Percentiles rank a stretch among this genome's conserved stretches.
Evolutionary conservation across 1,140 invertebrate species (phyloP).

Genomic region (Ips nitidus): DNA sequence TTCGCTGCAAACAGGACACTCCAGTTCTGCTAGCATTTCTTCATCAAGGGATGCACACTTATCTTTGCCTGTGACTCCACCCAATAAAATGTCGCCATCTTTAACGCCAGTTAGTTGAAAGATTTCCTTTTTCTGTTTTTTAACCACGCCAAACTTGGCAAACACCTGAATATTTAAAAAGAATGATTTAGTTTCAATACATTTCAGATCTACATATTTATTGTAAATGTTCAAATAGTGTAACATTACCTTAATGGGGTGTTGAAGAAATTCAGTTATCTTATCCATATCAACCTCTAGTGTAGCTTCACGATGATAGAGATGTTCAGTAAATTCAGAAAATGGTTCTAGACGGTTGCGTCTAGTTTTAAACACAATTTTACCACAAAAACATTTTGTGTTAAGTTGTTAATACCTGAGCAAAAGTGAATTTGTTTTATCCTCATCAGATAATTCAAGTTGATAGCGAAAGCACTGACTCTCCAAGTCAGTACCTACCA

Average conservation of each 20-base stretch:
- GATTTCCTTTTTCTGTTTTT: constrained; percentile 36
- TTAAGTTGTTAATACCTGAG: constrained; percentile 18
- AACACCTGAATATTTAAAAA: constrained; percentile 8
- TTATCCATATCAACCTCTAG: constrained; percentile 24
- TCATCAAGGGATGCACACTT: constrained; percentile 21
- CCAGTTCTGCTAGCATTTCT: constrained; percentile 54
- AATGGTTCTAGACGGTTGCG: constrained; percentile 24
- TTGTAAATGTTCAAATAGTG: neutral
- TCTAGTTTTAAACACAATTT: constrained; percentile 1
- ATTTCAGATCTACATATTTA: no score
- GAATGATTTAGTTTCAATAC: neutral
- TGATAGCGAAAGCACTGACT: constrained; percentile 38
- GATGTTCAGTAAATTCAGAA: neutral
- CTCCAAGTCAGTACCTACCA: constrained; percentile 33
- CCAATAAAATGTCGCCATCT: neutral
- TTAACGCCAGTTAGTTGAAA: constrained; percentile 17
- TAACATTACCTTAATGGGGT: constrained; percentile 8
- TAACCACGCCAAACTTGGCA: constrained; percentile 33
- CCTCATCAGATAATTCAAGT: constrained; percentile 30
- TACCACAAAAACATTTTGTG: neutral
- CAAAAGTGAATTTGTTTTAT: constrained; percentile 31
- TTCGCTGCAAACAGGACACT: constrained; percentile 61
- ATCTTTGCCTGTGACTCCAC: neutral
- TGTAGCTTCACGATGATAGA: constrained; percentile 15
- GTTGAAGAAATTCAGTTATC: constrained; percentile 23